Conservation (phyloP, 2,797 vertebrate genomes). For the Threskiornis aethiopicus region DNA sequence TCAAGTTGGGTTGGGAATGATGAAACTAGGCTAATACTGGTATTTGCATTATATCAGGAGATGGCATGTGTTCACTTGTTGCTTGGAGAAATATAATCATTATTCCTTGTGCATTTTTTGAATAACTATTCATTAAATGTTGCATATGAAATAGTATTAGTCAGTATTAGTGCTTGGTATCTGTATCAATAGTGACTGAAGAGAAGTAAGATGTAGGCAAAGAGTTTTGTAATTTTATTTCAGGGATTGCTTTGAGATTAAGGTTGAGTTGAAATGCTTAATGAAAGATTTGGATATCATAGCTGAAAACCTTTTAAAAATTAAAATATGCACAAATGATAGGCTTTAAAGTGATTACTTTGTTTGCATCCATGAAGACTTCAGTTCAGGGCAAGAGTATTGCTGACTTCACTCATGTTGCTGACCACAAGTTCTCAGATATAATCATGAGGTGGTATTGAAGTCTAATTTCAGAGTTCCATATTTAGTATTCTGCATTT, state of each 20-base stretch:
- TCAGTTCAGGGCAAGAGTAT: not conserved
- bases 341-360: not conserved
- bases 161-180: not conserved
- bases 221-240: not conserved
- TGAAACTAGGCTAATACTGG: not conserved
- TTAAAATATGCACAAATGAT: not conserved
- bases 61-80: not conserved
- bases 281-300: not conserved
- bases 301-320: not conserved
- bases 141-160: not conserved
- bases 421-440: not conserved
- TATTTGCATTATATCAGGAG: not conserved
- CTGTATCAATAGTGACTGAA: not conserved
- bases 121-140: not conserved
- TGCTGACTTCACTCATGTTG: not conserved
- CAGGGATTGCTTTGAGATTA: not conserved
- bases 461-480: not conserved
- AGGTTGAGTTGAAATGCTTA: not conserved
- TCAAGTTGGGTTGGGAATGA: not conserved
- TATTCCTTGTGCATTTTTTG: not conserved
- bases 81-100: not conserved
- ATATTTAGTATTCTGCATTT: not conserved
- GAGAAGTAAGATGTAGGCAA: not conserved
- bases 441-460: not conserved
- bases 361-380: not conserved